Evolutionary conservation across 2,888 invertebrate genomes (phyloP).

Genomic region (Stegana nigrithorax): DNA sequence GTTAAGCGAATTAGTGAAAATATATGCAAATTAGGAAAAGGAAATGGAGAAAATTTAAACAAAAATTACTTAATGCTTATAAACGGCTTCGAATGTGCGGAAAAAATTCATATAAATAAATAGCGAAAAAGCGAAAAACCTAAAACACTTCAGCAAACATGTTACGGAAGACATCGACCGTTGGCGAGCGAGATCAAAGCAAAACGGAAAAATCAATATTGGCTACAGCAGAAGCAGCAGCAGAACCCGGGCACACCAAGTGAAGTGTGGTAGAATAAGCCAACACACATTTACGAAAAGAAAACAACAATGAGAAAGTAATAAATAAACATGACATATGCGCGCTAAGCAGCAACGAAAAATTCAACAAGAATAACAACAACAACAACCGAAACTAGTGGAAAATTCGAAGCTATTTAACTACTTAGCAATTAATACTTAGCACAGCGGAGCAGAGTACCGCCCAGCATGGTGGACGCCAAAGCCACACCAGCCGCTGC

Average conservation of each 20-base stretch:
- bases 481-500: slow-evolving; percentile 48
- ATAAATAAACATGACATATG: too few species aligned
- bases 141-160: too few species aligned
- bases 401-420: background rate
- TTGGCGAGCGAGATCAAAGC: slow-evolving; percentile 11
- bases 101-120: background rate
- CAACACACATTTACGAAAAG: slow-evolving; percentile 1
- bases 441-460: background rate
- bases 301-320: too few species aligned
- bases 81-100: background rate
- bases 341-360: background rate
- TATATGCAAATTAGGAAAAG: background rate
- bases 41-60: background rate
- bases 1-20: too few species aligned
- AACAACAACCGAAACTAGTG: background rate
- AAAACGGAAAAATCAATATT: slow-evolving; percentile 49
- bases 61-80: background rate
- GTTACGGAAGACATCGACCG: slow-evolving; percentile 16
- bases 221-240: slow-evolving; percentile 29
- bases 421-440: background rate
- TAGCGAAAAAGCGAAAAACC: background rate
- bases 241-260: slow-evolving; percentile 1
- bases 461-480: slow-evolving; percentile 46
- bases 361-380: background rate
- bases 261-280: background rate